Conservation (phyloP, 2,888 invertebrate genomes). For the Lasioglossum marginatum region DNA sequence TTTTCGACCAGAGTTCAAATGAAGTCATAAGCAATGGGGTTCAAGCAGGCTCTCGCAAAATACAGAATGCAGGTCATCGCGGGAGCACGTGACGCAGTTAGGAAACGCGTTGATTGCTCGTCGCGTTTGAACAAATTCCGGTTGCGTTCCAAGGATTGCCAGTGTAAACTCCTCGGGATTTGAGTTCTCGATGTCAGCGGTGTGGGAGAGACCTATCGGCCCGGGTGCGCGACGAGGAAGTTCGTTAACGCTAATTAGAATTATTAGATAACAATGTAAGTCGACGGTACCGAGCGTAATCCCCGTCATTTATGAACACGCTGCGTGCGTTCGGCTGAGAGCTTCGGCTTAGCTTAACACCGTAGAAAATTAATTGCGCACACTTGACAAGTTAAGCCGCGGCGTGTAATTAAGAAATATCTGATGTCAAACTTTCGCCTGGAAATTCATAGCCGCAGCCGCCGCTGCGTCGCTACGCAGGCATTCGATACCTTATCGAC, state of each 20-base stretch:
- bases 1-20: neutral
- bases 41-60: neutral
- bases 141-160: neutral
- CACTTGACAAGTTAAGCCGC: constrained; percentile 53
- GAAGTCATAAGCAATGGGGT: neutral
- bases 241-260: constrained; percentile 69
- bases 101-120: neutral
- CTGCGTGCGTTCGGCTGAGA: constrained; percentile 65
- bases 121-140: neutral
- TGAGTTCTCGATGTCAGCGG: neutral
- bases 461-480: neutral
- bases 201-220: neutral
- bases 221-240: constrained; percentile 20
- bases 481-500: constrained; percentile 38
- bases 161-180: constrained; percentile 12
- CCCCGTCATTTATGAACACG: constrained; percentile 65
- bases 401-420: constrained; percentile 60
- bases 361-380: constrained; percentile 64
- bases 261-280: constrained; percentile 69
- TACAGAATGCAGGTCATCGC: neutral
- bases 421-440: constrained; percentile 52
- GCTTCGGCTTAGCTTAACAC: constrained; percentile 68
- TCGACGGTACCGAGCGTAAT: constrained; percentile 65
- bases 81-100: neutral
- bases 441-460: constrained; percentile 25